These are phyloP conservation scores for Drosophila eohydei DNA, from an alignment of 2,888 invertebrate genomes.

Conservation along the genomic window DNA sequence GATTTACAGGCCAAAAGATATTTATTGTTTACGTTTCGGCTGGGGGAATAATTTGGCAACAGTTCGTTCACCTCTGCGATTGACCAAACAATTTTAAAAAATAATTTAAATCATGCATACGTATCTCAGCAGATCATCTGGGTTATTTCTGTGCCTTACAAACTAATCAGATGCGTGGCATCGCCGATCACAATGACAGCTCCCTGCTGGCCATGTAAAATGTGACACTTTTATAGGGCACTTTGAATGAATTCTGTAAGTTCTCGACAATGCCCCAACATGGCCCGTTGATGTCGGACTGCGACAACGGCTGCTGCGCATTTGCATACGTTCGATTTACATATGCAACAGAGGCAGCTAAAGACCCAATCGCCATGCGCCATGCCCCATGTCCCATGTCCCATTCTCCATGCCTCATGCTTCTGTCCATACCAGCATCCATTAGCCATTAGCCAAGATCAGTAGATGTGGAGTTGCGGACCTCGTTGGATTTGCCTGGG, in stretches of 20 bases:
- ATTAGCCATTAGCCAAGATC: constrained; percentile 48
- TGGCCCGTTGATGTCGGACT: not conserved
- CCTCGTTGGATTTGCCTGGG: constrained; percentile 26
- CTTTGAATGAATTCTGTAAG: constrained; percentile 55
- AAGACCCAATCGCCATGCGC: constrained; percentile 9
- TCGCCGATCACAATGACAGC: constrained; percentile 19
- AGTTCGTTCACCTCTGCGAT: constrained; percentile 60
- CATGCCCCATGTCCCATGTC: not conserved
- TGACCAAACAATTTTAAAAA: constrained; percentile 16
- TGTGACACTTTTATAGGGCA: constrained; percentile 78
- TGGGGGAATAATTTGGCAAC: constrained; percentile 20
- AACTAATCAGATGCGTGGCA: constrained; percentile 61
- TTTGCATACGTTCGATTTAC: constrained; percentile 68
- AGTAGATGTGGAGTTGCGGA: constrained; percentile 17
- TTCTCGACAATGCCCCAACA: constrained; percentile 13
- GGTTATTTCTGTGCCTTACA: constrained; percentile 22
- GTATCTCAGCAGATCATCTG: constrained; percentile 6
- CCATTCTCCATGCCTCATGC: not conserved
- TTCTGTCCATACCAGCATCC: constrained; percentile 46
- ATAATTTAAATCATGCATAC: not conserved
- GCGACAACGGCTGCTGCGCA: constrained; percentile 43
- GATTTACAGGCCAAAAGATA: constrained; percentile 26
- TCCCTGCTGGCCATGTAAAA: constrained; percentile 59
- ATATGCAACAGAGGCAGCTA: constrained; percentile 61
- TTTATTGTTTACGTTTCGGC: constrained; percentile 28